Base-by-base conservation (phyloP, 2,797 vertebrate species). In the Botia kubotai region DNA sequence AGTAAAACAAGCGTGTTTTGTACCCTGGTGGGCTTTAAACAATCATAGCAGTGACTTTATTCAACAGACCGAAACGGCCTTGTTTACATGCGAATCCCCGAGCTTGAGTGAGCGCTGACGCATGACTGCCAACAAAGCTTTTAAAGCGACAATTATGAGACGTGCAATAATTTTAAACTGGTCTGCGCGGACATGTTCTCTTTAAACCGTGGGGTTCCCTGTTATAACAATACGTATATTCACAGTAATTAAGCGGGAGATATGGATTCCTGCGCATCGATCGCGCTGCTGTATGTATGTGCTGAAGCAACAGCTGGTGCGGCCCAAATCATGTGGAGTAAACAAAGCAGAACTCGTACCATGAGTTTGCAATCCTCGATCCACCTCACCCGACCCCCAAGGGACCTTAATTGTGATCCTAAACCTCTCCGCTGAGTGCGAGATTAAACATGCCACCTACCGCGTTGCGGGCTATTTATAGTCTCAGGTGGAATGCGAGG, bases 41-140 rank as follows among this genome's bases (percentile, higher is more conserved):
- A 12, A 6, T 26, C 57, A 48, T 19, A 70, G 50, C 50, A 58
- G 48, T 75, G 83, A 82, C 19, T 86, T 86, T 69, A 74, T 69
- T 82, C 17, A 57, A 6, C 76, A 72, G 83, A 78, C 68, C 77
- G 75, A 58, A 74, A 80, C 72, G 95, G 94, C 96, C 94, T 94
- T 95, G 94, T 95, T 95, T 95, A 95, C 94, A 92, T 91, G 79
- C 80, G 84, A 81, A 87, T 89, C 94, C 90, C 80, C 90, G 91
- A 85, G 46, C 88, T 91, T 75, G 80, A 91, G 90, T 94, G 58
- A 82, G 85, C 88, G 85, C 86, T 78, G 80, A 81, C 43, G 86
- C 23, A 79, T 16, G 26, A 84, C 63, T 80, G 26, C 19, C 16
- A 72, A 72, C 70, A 70, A 70, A 62, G 23, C 17, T 2, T 2